These are phyloP conservation scores for Pollicipes pollicipes DNA, from an alignment of 1,140 invertebrate species.

Conservation along the genomic window DNA sequence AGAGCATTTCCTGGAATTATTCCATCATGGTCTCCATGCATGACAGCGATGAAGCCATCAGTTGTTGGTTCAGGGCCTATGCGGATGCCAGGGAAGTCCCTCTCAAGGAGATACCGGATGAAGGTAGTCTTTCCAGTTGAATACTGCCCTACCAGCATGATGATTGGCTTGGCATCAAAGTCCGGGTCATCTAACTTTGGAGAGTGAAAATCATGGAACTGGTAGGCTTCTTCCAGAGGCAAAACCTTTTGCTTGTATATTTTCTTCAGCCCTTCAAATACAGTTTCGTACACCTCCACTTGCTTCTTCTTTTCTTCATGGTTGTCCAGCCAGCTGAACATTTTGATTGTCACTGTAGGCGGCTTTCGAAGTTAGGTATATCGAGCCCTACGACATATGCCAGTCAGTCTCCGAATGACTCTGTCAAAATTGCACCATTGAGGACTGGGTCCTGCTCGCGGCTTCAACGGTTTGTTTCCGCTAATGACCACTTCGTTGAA, in stretches of 20 bases:
- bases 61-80: constrained; percentile 95
- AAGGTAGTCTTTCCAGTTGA: constrained; percentile 98
- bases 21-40: constrained; percentile 66
- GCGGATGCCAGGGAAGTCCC: constrained; percentile 84
- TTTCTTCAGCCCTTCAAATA: constrained; percentile 36
- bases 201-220: constrained; percentile 57
- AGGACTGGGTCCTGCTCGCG: too few relatives aligned
- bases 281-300: constrained; percentile 42
- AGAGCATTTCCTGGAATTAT: constrained; percentile 94
- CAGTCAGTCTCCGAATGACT: too few relatives aligned
- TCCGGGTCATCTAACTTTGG: constrained; percentile 81
- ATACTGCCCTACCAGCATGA: constrained; percentile 91
- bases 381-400: too few relatives aligned
- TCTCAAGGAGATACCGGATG: constrained; percentile 83
- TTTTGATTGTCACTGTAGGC: constrained; percentile 21
- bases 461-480: too few relatives aligned
- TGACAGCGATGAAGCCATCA: constrained; percentile 93
- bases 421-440: too few relatives aligned
- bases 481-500: too few relatives aligned
- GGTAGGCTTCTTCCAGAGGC: constrained; percentile 47
- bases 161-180: constrained; percentile 98
- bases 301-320: constrained; percentile 58
- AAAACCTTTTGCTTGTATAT: constrained; percentile 44
- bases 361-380: too few relatives aligned
- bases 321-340: constrained; percentile 61